Base-by-base conservation (phyloP, 2,797 vertebrate genomes). In the Loriculus beryllinus region DNA sequence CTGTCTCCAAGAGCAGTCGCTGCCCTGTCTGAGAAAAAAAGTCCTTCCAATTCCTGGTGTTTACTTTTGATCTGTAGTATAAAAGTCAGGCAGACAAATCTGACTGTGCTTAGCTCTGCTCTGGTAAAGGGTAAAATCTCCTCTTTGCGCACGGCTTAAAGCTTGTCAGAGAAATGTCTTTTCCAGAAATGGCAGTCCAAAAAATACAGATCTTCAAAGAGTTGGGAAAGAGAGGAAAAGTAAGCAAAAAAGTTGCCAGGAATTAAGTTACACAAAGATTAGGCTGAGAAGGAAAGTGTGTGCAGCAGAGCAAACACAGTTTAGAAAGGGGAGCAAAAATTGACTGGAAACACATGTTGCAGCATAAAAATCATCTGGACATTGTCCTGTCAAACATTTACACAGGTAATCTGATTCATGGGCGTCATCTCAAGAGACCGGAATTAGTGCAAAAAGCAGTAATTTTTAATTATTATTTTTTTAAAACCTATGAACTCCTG, bases 301-400 rank as follows among this genome's bases (percentile, higher is more conserved):
- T 68, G 65, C 51, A 86, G 70, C 47, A 70, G 26, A 60, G 77
- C 43, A 89, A 96, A 87, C 78, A 81, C 40, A 57, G 15, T 81
- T 79, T 68, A 48, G 64, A 92, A 92, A 82, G 12, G 23, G 33
- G 54, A 90, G 54, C 2, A 90, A 86, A 96, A 96, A 52, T 5
- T 80, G 22, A 64, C 67, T 78, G 49, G 29, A 95, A 95, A 82
- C 69, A 67, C 35, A 6, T 20, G 19, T 71, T 80, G 82, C 54
- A 74, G 45, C 2, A 3, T 80, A 90, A 84, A 63, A 78, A 86
- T 91, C 31, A 56, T 67, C 22, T 91, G 92, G 83, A 92, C 89
- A 43, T 92, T 96, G 87, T 74, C 45, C 85, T 88, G 70, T 77
- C 89, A 96, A 94, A 96, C 60, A 90, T 93, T 96, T 94, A 81